phyloP scores from a whole-genome alignment of 2,113 vertebrate genomes.

The Rissa tridactyla region DNA sequence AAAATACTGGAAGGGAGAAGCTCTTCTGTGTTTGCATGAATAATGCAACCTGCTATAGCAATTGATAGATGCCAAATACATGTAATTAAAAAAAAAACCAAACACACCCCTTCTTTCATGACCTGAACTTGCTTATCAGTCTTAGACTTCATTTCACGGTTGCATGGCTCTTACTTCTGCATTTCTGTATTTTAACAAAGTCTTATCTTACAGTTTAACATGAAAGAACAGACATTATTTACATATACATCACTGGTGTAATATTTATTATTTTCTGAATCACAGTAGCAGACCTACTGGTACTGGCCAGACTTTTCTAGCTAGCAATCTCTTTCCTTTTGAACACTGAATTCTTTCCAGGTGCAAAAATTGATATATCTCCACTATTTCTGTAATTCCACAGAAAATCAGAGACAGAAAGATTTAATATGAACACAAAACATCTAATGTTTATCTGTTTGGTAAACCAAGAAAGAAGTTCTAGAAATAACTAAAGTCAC shows the following conservation, averaged over 20 bases:
- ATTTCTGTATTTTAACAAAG: background rate
- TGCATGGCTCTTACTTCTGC: background rate
- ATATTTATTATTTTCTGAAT: background rate
- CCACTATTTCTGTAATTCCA: background rate
- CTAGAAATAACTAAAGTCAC: background rate
- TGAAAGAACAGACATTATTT: background rate
- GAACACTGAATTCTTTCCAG: background rate
- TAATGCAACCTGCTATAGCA: background rate
- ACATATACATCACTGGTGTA: background rate
- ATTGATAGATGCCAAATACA: background rate
- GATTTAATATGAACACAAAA: background rate
- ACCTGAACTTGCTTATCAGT: constrained; percentile 36
- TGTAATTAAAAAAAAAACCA: background rate
- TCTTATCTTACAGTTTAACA: background rate
- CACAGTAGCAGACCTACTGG: background rate
- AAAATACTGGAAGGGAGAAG: background rate
- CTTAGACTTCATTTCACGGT: constrained; percentile 21
- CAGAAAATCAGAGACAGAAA: background rate
- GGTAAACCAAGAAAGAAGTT: background rate
- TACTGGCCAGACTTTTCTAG: background rate
- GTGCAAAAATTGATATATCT: background rate
- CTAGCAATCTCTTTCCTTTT: background rate
- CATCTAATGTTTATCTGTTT: background rate
- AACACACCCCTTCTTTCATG: background rate
- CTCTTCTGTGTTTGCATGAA: constrained; percentile 20